phyloP scores from a whole-genome alignment of 2,113 vertebrate genomes.

The Callithrix jacchus region DNA sequence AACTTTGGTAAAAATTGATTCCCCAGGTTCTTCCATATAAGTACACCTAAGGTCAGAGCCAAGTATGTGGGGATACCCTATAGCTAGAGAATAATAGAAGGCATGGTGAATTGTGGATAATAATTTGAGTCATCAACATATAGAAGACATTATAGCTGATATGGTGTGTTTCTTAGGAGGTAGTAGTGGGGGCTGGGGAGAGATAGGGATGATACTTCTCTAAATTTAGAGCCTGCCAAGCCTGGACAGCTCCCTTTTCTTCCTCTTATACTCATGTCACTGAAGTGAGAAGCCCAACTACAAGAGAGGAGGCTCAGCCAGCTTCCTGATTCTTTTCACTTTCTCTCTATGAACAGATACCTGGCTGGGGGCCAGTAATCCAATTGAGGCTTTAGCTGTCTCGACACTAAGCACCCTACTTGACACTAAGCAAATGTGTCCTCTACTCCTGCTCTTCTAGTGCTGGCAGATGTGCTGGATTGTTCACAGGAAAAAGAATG shows the following conservation, averaged over 20 bases:
- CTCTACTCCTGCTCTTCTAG: background rate
- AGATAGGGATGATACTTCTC: background rate
- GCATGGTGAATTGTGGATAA: conserved; percentile 1
- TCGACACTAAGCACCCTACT: background rate
- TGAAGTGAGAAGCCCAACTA: background rate
- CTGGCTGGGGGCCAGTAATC: background rate
- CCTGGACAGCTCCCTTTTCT: background rate
- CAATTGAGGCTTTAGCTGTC: background rate
- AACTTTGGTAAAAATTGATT: conserved; percentile 2
- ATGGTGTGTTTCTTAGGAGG: background rate
- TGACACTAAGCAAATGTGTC: background rate
- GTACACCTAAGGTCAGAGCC: background rate
- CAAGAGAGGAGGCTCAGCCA: background rate
- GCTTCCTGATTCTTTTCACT: background rate
- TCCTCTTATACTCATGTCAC: background rate
- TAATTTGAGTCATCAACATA: background rate
- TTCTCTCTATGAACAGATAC: background rate
- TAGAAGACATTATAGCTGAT: background rate
- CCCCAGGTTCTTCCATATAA: background rate
- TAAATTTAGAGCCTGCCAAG: background rate
- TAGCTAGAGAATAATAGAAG: conserved; percentile 10
- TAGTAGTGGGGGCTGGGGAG: background rate
- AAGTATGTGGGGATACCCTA: background rate
- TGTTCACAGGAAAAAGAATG: background rate
- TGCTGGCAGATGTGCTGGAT: background rate